Base-by-base conservation (phyloP, 2,797 vertebrate genomes). In the Gymnoscopelus microlampas region DNA sequence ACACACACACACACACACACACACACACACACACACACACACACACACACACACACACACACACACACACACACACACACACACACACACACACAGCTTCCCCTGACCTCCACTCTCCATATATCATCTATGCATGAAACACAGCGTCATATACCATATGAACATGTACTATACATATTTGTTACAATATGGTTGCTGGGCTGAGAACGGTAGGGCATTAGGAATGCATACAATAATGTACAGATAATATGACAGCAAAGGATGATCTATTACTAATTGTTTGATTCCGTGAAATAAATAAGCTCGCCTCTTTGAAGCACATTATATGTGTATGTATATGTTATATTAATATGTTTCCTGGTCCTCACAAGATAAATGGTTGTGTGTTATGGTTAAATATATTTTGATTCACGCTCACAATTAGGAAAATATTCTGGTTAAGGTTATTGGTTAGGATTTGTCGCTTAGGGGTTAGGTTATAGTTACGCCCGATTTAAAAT, bases 121-220 rank as follows among this genome's bases (percentile, higher is more conserved):
- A 29, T 29, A 29, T 29, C 26, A 12, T 26, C 24, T 10, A 26
- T 56, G 54, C 54, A 58, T 58, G 5, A 29, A 5, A 58, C 56
- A 58, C 56, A 58, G 29, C 51, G 24, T 78, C 59, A 49, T 66
- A 26, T 3, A 8, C 39, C 39, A 44, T 10, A 75, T 76, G 70
- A 84, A 76, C 55, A 70, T 60, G 49, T 63, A 35, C 29, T 59
- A 72, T 4, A 7, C 57, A 14, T 53, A 23, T 74, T 62, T 80
- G 51, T 50, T 67, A 53, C 57, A 53, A 71, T 24, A 53, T 2
- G 6, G 23, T 14, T 54, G 53, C 8, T 23, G 19, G 14, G 19
- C n/a, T 54, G 14, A 54, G 53, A 54, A 54, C 19, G 2, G n/a
- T 15, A 54, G 39, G 39, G 39, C 2, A 44, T 5, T 39, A 7